These are phyloP conservation scores for Anas platyrhynchos DNA, from an alignment of 2,113 vertebrate species.

Conservation along the genomic window DNA sequence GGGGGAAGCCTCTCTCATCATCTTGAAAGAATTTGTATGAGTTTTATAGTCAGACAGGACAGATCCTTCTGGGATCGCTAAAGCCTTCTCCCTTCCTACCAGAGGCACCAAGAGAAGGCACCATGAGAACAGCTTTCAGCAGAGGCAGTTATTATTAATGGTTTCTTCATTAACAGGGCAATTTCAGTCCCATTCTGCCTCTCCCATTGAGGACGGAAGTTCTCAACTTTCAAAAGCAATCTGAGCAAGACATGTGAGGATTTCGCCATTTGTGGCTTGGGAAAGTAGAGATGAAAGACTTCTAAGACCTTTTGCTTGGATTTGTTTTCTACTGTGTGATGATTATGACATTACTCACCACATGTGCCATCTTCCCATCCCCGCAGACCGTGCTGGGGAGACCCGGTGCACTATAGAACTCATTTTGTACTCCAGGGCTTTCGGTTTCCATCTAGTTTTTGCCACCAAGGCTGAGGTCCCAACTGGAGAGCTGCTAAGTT, in stretches of 20 bases:
- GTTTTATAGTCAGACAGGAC: neutral
- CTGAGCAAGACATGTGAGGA: neutral
- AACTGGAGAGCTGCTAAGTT: neutral
- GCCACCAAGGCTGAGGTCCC: neutral
- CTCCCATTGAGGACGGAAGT: neutral
- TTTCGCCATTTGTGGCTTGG: conserved; percentile 23
- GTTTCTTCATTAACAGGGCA: conserved; percentile 21
- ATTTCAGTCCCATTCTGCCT: conserved; percentile 13
- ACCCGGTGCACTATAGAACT: neutral
- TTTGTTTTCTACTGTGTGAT: conserved; percentile 15
- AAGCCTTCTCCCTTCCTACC: neutral
- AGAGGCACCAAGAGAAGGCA: neutral
- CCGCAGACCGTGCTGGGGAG: neutral
- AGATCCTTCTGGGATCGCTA: neutral
- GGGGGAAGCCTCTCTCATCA: neutral
- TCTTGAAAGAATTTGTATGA: neutral
- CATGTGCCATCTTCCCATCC: neutral
- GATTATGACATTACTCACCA: conserved; percentile 25
- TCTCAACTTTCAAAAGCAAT: conserved; percentile 51
- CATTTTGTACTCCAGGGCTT: neutral
- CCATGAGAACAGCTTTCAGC: neutral
- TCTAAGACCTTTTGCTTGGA: neutral
- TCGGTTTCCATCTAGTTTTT: neutral
- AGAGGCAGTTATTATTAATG: neutral
- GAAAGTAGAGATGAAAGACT: conserved; percentile 51